Evolutionary conservation across 2,113 vertebrate genomes (phyloP), one percentile per base, ranked within the genome.

Genomic region (Tachysurus fulvidraco): DNA sequence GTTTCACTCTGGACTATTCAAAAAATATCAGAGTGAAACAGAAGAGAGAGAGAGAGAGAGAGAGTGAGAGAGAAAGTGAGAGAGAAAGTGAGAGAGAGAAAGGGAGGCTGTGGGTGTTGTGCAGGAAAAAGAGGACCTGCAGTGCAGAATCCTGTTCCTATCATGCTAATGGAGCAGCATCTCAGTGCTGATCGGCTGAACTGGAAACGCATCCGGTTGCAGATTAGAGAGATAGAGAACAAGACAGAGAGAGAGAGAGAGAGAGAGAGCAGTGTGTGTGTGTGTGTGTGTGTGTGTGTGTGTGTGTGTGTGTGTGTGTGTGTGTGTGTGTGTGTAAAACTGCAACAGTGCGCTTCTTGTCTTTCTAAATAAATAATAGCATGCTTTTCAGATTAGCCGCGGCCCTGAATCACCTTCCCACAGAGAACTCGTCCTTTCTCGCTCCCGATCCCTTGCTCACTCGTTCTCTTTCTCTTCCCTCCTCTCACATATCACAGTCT

Each of bases 351-450:
- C 93, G 92, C 93, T 93, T 93, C 90, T 88, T 60, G 7, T 91
- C 88, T 94, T 94, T 94, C 94, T 93, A 93, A 95, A 95, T 95
- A 95, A 94, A 95, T 95, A 95, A 95, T 94, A 94, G 88, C 88
- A 91, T 69, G 91, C 93, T 94, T 94, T 94, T 89, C 91, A 92
- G 90, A 94, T 95, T 94, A 93, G 90, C 92, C 92, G 92, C 89
- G 94, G 91, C 94, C 88, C 92, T 50, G 93, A 92, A 90, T 94
- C 93, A 88, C 90, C 87, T 90, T 91, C 90, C 90, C 91, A 90
- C 91, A 90, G 82, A 87, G 86, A 64, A 74, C 91, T 90, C 74
- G 73, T 89, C 60, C 59, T 23, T 74, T 79, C 81, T 41, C 81
- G 16, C 65, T 81, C 23, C 8, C 50, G 52, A 74, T 50, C 57